Evolutionary conservation across 2,888 invertebrate genomes (phyloP).

Genomic region (Eremobia ochroleuca): DNA sequence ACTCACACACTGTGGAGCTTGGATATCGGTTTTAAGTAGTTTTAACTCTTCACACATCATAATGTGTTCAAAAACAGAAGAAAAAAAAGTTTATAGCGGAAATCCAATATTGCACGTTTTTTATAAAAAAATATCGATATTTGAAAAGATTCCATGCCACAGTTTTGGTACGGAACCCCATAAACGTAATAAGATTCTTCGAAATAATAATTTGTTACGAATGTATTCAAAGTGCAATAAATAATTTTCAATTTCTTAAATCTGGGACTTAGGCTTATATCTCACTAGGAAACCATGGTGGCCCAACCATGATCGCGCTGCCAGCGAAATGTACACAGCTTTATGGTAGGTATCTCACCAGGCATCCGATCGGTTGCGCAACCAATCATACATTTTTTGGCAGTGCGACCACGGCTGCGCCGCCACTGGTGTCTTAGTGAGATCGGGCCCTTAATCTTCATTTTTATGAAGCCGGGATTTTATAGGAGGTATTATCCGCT

Average conservation of each 20-base stretch:
- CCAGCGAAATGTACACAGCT: too few species aligned
- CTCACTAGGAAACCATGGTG: too few species aligned
- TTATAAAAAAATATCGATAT: not conserved
- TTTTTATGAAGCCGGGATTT: not conserved
- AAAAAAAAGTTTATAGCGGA: not conserved
- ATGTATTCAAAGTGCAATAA: not conserved
- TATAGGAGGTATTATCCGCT: not conserved
- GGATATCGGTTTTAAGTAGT: not conserved
- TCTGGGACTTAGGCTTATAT: not conserved
- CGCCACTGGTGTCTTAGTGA: too few species aligned
- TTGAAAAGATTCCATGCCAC: not conserved
- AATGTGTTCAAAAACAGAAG: not conserved
- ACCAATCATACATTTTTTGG: too few species aligned
- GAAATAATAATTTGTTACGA: not conserved
- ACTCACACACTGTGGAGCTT: not conserved
- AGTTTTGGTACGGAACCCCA: not conserved
- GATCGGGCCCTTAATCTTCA: too few species aligned
- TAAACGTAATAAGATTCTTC: too few species aligned
- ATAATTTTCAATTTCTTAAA: not conserved
- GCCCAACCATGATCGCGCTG: too few species aligned
- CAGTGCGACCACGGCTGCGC: too few species aligned
- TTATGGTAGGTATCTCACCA: too few species aligned
- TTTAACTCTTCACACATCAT: not conserved
- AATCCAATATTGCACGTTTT: not conserved
- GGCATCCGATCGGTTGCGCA: too few species aligned